phyloP scores from a whole-genome alignment of 2,888 invertebrate species.

The Tachystola acroxantha region DNA sequence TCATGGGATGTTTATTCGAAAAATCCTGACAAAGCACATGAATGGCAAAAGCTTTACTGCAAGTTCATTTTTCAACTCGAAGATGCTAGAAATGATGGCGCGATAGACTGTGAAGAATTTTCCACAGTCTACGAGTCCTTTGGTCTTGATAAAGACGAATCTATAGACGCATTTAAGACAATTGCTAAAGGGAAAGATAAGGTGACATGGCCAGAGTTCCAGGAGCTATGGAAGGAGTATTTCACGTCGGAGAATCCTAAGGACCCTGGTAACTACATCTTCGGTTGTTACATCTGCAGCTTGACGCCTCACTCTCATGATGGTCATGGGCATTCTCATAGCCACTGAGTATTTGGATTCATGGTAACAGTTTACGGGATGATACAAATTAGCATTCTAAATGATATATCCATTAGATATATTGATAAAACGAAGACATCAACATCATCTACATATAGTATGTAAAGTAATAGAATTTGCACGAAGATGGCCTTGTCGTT shows the following conservation, averaged over 20 bases:
- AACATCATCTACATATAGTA: no score
- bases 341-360: no score
- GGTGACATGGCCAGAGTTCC: slow-evolving; percentile 87
- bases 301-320: background rate
- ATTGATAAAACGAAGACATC: no score
- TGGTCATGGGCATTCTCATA: no score
- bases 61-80: slow-evolving; percentile 92
- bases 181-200: slow-evolving; percentile 86
- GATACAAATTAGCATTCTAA: no score
- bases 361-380: no score
- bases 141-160: slow-evolving; percentile 84
- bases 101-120: slow-evolving; percentile 89
- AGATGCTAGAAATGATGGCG: slow-evolving; percentile 87
- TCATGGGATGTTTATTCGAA: slow-evolving; percentile 87
- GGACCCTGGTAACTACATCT: slow-evolving; percentile 80
- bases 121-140: slow-evolving; percentile 88
- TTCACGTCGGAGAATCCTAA: slow-evolving; percentile 70
- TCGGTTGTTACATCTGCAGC: slow-evolving; percentile 76
- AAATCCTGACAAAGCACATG: slow-evolving; percentile 79
- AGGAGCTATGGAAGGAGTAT: slow-evolving; percentile 88
- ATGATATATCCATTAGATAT: no score
- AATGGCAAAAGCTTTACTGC: slow-evolving; percentile 91
- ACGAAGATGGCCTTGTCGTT: no score
- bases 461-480: no score
- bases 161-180: slow-evolving; percentile 86